Conservation (phyloP, 2,113 vertebrate species). For the Salminus brasiliensis region DNA sequence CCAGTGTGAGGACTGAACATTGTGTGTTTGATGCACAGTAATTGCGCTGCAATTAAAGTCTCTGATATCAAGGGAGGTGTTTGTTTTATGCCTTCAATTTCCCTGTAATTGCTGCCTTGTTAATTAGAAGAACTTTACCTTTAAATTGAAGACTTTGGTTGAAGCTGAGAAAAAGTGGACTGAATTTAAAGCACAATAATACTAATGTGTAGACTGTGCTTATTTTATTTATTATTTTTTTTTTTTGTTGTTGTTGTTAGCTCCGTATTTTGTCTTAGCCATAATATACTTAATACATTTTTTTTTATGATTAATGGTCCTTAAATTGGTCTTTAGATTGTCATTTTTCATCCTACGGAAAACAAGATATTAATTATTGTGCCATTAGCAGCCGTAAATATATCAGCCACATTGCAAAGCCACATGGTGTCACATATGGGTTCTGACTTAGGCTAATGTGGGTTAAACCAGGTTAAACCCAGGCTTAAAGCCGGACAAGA, state of each 20-base stretch:
- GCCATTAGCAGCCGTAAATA: constrained; percentile 39
- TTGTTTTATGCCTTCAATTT: constrained; percentile 43
- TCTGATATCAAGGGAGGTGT: constrained; percentile 36
- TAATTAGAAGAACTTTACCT: constrained; percentile 26
- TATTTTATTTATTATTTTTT: neutral
- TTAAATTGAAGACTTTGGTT: constrained; percentile 37
- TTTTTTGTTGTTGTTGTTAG: too few species aligned
- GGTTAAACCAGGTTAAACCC: constrained; percentile 40
- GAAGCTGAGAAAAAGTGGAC: constrained; percentile 13
- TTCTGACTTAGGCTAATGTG: constrained; percentile 47
- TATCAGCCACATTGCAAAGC: neutral
- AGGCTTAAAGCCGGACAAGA: neutral
- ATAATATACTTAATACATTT: neutral
- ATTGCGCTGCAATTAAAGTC: constrained; percentile 41
- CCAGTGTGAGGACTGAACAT: constrained; percentile 17
- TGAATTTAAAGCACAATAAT: constrained; percentile 9
- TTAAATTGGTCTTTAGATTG: constrained; percentile 24
- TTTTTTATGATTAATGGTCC: constrained; percentile 25
- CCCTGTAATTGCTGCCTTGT: constrained; percentile 24
- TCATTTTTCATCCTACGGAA: constrained; percentile 30
- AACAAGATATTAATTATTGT: constrained; percentile 37
- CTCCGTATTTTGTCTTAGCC: too few species aligned
- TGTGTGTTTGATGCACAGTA: constrained; percentile 25
- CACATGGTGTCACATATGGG: constrained; percentile 34
- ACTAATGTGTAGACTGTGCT: constrained; percentile 20